Evolutionary conservation across 2,797 vertebrate species (phyloP).

Genomic region (Phrynocephalus guinanensis): DNA sequence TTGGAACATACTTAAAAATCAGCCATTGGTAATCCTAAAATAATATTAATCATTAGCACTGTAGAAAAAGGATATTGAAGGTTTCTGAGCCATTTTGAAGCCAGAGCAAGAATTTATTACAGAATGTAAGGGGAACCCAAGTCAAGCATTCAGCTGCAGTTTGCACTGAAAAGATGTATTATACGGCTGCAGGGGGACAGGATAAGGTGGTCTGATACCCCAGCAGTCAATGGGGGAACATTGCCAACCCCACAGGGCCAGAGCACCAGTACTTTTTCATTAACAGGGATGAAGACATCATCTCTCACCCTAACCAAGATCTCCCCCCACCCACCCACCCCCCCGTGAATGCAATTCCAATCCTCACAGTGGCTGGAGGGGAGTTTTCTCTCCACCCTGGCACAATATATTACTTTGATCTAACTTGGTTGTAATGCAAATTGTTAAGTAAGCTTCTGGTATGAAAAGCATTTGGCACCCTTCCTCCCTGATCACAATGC

Average conservation of each 20-base stretch:
- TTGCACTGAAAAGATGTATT: neutral
- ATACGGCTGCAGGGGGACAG: too few species aligned
- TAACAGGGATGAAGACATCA: neutral
- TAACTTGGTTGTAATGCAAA: too few species aligned
- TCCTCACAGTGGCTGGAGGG: too few species aligned
- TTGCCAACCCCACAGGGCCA: neutral
- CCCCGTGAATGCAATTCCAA: too few species aligned
- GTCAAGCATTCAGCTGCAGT: neutral
- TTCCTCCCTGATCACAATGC: too few species aligned
- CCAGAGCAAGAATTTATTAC: fast-evolving
- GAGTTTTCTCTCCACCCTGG: too few species aligned
- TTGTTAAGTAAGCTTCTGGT: too few species aligned
- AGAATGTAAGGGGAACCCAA: neutral
- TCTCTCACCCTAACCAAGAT: neutral
- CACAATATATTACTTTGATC: too few species aligned
- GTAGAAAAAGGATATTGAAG: constrained; percentile 38
- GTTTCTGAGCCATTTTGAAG: constrained; percentile 38
- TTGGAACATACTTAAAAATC: constrained; percentile 65
- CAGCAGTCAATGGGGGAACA: too few species aligned
- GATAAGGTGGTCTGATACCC: neutral
- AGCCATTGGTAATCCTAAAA: constrained; percentile 70
- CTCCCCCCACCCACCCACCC: too few species aligned
- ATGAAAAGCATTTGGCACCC: too few species aligned
- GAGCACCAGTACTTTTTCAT: neutral
- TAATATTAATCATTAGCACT: constrained; percentile 67